Percentiles rank a stretch among this genome's conserved stretches.
Conservation (phyloP, 1,140 invertebrate species). For the Papilio xuthus region DNA sequence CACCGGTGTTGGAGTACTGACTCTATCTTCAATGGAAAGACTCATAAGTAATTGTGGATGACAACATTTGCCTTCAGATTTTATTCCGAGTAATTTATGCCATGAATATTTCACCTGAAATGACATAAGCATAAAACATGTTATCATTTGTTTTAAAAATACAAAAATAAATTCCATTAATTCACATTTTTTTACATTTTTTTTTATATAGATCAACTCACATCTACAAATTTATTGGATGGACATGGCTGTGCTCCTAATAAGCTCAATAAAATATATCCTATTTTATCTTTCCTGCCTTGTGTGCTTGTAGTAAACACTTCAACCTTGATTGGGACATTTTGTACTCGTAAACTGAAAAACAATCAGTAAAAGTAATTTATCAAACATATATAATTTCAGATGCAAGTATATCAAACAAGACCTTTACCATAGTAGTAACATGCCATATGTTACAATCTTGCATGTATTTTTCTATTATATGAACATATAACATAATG, state of each 20-base stretch:
- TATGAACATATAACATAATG: no score
- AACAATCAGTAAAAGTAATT: not conserved
- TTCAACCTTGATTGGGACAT: constrained; percentile 52
- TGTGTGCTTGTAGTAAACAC: constrained; percentile 65
- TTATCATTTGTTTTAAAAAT: not conserved
- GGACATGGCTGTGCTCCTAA: constrained; percentile 76
- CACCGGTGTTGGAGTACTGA: constrained; percentile 70
- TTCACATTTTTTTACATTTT: not conserved
- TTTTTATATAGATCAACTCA: constrained; percentile 48
- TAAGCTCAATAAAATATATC: constrained; percentile 71
- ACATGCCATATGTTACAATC: no score
- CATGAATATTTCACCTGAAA: constrained; percentile 70
- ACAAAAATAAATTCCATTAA: not conserved
- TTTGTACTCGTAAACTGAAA: constrained; percentile 11
- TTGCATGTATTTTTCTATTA: no score
- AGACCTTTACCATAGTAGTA: no score
- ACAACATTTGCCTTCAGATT: constrained; percentile 73
- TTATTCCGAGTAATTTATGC: constrained; percentile 73
- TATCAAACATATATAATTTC: not conserved
- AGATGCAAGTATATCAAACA: not conserved
- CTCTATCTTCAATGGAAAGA: constrained; percentile 69
- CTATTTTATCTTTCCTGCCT: constrained; percentile 71
- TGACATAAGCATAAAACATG: not conserved
- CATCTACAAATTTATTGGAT: constrained; percentile 70
- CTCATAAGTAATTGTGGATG: constrained; percentile 73